These are phyloP conservation scores for Caenorhabditis doughertyi DNA, from an alignment of 2,888 invertebrate species.

Conservation along the genomic window DNA sequence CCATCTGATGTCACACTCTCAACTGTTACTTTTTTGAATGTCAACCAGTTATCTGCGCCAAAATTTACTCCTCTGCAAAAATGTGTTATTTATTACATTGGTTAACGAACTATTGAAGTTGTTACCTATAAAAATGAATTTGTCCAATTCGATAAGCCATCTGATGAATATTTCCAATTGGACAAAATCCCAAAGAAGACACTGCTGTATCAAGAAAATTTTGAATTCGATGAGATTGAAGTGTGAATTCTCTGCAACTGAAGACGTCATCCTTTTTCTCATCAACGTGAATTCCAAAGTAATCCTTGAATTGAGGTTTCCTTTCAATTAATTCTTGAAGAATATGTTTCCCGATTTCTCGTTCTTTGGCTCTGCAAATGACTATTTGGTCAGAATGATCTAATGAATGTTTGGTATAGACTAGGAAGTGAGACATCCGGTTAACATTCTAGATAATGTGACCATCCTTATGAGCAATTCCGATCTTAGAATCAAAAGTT, in stretches of 20 bases:
- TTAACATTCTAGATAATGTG: background rate
- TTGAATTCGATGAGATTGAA: constrained; percentile 69
- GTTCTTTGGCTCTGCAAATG: constrained; percentile 69
- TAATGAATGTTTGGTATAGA: constrained; percentile 19
- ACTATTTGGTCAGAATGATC: constrained; percentile 29
- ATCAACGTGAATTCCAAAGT: constrained; percentile 66
- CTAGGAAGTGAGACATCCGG: constrained; percentile 1
- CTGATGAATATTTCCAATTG: constrained; percentile 58
- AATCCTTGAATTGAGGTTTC: constrained; percentile 68
- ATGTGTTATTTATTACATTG: background rate
- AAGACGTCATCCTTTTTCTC: constrained; percentile 59
- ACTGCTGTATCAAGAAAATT: constrained; percentile 70
- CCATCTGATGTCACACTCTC: constrained; percentile 61
- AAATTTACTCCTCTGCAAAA: constrained; percentile 70
- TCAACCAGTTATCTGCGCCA: constrained; percentile 71
- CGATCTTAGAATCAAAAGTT: background rate
- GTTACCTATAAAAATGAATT: constrained; percentile 68
- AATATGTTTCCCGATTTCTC: constrained; percentile 68
- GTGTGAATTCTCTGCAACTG: constrained; percentile 57
- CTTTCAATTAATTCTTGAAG: constrained; percentile 64
- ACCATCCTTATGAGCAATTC: too few species aligned
- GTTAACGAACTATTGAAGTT: background rate
- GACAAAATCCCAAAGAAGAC: constrained; percentile 66
- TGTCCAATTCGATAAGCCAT: constrained; percentile 72
- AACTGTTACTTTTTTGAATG: constrained; percentile 71